Base-by-base conservation (phyloP, 2,797 vertebrate genomes). In the Anguilla pacifica region DNA sequence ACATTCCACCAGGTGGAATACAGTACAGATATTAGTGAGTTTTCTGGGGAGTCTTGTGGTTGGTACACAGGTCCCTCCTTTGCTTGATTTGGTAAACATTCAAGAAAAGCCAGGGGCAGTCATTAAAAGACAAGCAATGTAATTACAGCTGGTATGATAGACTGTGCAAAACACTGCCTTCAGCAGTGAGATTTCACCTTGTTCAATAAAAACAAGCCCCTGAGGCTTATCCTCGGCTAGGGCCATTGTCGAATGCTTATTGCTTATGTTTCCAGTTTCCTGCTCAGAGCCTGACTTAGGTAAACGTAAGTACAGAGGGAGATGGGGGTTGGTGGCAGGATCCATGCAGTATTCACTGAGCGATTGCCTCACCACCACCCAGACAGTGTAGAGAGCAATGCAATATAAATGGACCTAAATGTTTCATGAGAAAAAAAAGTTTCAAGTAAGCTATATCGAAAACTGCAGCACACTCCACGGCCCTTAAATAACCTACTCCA, bases 41-140 rank as follows among this genome's bases (percentile, higher is more conserved):
- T 46, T 81, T 43, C 43, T 22, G 39, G 9, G 3, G 43, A 25
- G 39, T 49, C 77, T 17, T 3, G 5, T 25, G 39, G 17, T 81
- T 10, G 22, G n/a, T 77, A 74, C 11, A 15, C 19, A 15, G 3
- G 4, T 77, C 72, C 31, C 31, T 35, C 35, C 2, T 77, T 81
- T 81, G 19, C 43, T 81, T 39, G 39, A 2, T 46, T 46, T 35
- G 19, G 11, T 46, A 81, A 81, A 81, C 19, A 81, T 17, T 25
- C 3, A 9, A 2, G 9, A 49, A 81, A 81, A 81, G 77, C 77
- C 77, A 7, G 77, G 49, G 77, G 77, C 35, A 25, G 77, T 81
- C 39, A 81, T 81, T 81, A 81, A 81, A 81, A 46, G 77, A 81
- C n/a, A 81, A 81, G 77, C 35, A 17, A 22, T 81, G 77, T 22